Evolutionary conservation across 2,797 vertebrate species (phyloP).

Genomic region (Emydoidea blandingii): DNA sequence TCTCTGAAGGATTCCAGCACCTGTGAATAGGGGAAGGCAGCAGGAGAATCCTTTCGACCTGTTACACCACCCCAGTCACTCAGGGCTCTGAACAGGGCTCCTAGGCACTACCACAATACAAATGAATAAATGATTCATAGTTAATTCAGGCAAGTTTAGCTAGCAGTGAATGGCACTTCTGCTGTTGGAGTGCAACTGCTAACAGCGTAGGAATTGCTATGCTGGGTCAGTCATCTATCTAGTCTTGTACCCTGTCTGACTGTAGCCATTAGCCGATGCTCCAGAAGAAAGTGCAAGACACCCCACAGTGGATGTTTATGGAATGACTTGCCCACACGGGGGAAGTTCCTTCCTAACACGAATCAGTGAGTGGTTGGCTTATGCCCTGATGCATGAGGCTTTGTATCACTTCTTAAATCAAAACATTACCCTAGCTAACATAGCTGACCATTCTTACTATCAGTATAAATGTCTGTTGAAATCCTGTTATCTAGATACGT

Average conservation of each 20-base stretch:
- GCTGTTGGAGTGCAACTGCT: neutral
- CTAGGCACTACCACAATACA: neutral
- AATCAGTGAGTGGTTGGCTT: neutral
- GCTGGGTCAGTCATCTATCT: neutral
- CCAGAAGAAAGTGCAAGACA: neutral
- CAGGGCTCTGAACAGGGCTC: neutral
- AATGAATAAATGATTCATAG: neutral
- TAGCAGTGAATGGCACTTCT: neutral
- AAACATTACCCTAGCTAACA: too few species aligned
- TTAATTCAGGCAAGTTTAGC: neutral
- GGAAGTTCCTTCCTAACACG: neutral
- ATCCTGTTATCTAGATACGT: neutral
- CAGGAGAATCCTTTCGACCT: neutral
- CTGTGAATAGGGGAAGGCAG: neutral
- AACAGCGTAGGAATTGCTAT: neutral
- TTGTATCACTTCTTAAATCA: neutral
- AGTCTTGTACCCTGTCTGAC: neutral
- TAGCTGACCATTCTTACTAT: neutral
- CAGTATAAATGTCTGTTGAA: neutral
- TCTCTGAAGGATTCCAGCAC: neutral
- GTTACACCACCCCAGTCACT: neutral
- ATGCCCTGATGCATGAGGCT: neutral
- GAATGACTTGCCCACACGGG: too few species aligned
- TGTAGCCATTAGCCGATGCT: neutral
- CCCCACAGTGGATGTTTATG: neutral